phyloP scores from a whole-genome alignment of 2,113 vertebrate species.

The Epinephelus fuscoguttatus region DNA sequence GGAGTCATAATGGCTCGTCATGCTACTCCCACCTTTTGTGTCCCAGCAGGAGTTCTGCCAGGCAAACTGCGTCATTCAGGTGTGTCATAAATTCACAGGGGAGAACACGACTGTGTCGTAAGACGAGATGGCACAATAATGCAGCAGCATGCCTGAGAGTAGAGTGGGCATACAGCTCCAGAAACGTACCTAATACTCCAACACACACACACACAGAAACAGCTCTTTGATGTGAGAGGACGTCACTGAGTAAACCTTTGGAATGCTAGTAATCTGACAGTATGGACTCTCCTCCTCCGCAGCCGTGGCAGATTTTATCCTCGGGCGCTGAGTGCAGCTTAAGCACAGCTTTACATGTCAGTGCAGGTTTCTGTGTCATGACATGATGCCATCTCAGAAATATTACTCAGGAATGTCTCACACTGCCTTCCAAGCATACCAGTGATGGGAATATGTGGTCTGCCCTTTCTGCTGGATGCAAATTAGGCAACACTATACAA shows the following conservation, averaged over 20 bases:
- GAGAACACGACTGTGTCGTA: neutral
- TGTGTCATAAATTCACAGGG: constrained; percentile 39
- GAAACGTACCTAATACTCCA: neutral
- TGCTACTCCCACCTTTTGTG: constrained; percentile 21
- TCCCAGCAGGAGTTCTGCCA: constrained; percentile 1
- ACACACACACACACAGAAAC: constrained; percentile 27
- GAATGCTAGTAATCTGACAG: constrained; percentile 42
- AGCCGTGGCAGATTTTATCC: neutral
- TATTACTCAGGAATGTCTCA: constrained; percentile 59
- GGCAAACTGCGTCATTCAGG: constrained; percentile 62
- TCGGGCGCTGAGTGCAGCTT: constrained; percentile 20
- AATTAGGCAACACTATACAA: constrained; percentile 24
- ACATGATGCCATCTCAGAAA: constrained; percentile 65
- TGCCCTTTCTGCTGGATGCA: constrained; percentile 17
- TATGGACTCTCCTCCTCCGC: constrained; percentile 37
- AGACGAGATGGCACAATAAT: constrained; percentile 30
- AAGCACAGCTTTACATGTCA: constrained; percentile 48
- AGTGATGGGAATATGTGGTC: constrained; percentile 16
- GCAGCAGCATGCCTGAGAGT: constrained; percentile 44
- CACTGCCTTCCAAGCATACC: constrained; percentile 51
- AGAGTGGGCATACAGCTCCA: constrained; percentile 30
- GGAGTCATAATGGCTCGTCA: constrained; percentile 8
- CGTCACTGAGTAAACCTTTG: constrained; percentile 49
- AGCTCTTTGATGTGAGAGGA: constrained; percentile 44
- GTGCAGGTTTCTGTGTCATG: constrained; percentile 57